Base-by-base conservation (phyloP, 2,888 invertebrate species). In the Teleiodes luculella region DNA sequence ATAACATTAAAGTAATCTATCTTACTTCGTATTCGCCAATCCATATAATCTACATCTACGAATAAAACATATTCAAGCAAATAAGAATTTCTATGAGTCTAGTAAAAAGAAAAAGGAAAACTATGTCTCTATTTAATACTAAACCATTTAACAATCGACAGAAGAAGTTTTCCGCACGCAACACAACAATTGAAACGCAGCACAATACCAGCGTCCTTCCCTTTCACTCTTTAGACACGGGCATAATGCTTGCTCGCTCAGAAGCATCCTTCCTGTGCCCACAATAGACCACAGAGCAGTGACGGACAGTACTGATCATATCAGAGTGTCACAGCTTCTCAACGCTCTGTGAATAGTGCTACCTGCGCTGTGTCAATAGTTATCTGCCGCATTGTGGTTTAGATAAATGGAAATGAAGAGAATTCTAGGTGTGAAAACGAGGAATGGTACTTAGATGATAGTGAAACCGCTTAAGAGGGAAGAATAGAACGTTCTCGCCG, bases 211-310 rank as follows among this genome's bases (percentile, higher is more conserved):
- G 66, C 76, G 82, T 82, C 79, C 71, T 72, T 83, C 80, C 76
- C 76, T 78, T 83, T 84, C 78, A 75, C 74, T 63, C 79, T 61
- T 60, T 60, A 65, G 78, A 84, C 75, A 71, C 58, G 74, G 71
- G 76, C 61, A 85, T 86, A 83, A 80, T 76, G 73, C 77, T 68
- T 78, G 83, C 83, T 78, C 80, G 65, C 78, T 83, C 72, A 81
- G 86, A 86, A 81, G 83, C 76, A 68, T 86, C 85, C 84, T 85
- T 86, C 85, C 86, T 77, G 70, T 60, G 67, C 69, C 71, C 74
- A 78, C 75, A 76, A 74, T 76, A 73, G 75, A 76, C 74, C 67
- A 71, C 71, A 71, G 73, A 74, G 8, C 28, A 74, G 74, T 37
- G 28, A 50, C 28, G 69, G 74, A 74, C 72, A 70, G 68, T 56